Conservation (phyloP, 2,888 invertebrate species). For the Volucella inanis region DNA sequence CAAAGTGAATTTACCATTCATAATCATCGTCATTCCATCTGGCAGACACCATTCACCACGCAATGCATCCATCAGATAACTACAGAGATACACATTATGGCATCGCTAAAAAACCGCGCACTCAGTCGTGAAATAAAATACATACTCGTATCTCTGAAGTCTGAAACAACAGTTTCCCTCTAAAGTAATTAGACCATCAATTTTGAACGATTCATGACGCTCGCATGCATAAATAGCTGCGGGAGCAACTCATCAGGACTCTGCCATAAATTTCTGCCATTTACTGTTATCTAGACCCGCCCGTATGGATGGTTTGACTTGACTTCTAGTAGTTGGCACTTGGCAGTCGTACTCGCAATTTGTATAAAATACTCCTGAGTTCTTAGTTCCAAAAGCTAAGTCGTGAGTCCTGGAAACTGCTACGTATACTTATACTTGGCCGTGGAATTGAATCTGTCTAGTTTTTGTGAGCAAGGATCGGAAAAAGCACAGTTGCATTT, state of each 20-base stretch:
- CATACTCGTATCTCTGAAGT: neutral
- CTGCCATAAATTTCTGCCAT: conserved; percentile 27
- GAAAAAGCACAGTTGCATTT: neutral
- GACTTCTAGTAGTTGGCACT: neutral
- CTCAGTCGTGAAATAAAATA: conserved; percentile 35
- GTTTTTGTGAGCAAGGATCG: conserved; percentile 20
- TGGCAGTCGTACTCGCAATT: conserved; percentile 33
- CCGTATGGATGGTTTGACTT: too few relatives aligned
- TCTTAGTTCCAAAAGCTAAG: too few relatives aligned
- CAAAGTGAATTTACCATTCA: conserved; percentile 6
- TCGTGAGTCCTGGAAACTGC: neutral
- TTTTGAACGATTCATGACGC: conserved; percentile 80
- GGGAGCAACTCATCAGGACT: neutral
- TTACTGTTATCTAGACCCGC: neutral
- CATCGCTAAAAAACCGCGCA: conserved; percentile 3
- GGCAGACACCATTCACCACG: conserved; percentile 14
- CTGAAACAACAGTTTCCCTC: conserved; percentile 22
- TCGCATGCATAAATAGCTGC: conserved; percentile 56
- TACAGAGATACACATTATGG: conserved; percentile 1
- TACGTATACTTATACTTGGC: conserved; percentile 16
- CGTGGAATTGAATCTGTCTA: conserved; percentile 59
- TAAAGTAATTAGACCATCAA: conserved; percentile 82
- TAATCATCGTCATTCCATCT: neutral
- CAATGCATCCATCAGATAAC: neutral
- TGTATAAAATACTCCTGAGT: conserved; percentile 52